Conservation (phyloP, 2,888 invertebrate genomes). For the Congeria kusceri region DNA sequence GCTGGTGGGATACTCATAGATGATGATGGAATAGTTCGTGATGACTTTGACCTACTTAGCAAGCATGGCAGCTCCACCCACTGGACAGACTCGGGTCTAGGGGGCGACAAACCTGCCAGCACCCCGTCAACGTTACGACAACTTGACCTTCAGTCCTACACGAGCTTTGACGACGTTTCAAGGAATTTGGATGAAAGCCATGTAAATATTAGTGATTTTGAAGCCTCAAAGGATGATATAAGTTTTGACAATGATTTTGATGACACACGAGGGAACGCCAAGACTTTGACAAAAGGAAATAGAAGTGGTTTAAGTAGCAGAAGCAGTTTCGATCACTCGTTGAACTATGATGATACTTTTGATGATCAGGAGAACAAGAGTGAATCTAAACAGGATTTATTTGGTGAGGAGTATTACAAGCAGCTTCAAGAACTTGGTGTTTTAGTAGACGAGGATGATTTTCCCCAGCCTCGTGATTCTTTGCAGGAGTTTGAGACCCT, state of each 20-base stretch:
- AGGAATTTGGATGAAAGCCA: constrained; percentile 76
- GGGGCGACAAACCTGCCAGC: constrained; percentile 76
- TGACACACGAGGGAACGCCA: constrained; percentile 37
- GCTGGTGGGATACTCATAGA: constrained; percentile 77
- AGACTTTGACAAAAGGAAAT: constrained; percentile 43
- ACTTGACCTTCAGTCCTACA: constrained; percentile 72
- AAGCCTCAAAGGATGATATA: constrained; percentile 81
- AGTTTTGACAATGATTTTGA: constrained; percentile 67
- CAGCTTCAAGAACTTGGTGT: constrained; percentile 79
- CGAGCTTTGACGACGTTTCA: constrained; percentile 76
- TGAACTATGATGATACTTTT: constrained; percentile 63
- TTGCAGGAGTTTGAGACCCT: constrained; percentile 79
- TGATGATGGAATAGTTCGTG: constrained; percentile 81
- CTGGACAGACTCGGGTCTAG: constrained; percentile 82
- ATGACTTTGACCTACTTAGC: constrained; percentile 77
- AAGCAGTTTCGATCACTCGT: constrained; percentile 68
- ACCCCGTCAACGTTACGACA: constrained; percentile 76
- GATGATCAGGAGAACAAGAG: constrained; percentile 46
- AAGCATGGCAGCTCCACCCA: constrained; percentile 74
- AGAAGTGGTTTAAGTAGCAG: constrained; percentile 66
- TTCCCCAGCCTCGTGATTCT: constrained; percentile 71
- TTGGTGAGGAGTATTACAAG: constrained; percentile 78
- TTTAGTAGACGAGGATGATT: constrained; percentile 74
- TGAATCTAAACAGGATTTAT: constrained; percentile 69
- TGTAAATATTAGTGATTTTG: constrained; percentile 82